Base-by-base conservation (phyloP, 2,797 vertebrate species). In the Gephyroberyx darwinii region DNA sequence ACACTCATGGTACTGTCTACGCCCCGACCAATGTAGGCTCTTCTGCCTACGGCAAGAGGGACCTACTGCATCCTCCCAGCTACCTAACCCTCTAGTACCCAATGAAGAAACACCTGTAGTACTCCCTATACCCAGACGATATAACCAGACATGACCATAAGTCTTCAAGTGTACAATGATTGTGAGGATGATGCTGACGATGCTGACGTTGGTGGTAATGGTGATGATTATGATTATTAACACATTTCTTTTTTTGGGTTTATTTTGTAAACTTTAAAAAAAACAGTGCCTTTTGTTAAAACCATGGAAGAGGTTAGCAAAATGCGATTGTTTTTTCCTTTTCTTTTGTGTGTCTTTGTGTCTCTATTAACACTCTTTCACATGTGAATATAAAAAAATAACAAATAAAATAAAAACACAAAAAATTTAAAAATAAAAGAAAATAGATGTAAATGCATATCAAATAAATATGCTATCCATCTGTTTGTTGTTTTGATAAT, bases 41-140 rank as follows among this genome's bases (percentile, higher is more conserved):
- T n/a, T 90, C 86, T 66, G 90, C 96, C 0, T 98, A 97, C 0
- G 96, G 96, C 37, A 98, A 96, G 83, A 95, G 96, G 82, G 93
- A 93, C 66, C 69, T 89, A 1, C 83, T 39, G 33, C 90, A 88
- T 65, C 80, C 88, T 2, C 68, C 74, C 30, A 76, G 47, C 59
- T 91, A 85, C 19, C 69, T 94, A 37, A 89, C 88, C 55, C 89
- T 95, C 61, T 96, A 96, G 88, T 81, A 62, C 20, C 45, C 1
- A 55, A 26, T 3, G 26, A 26, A 26, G 26, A 26, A 43, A 62
- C 56, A 60, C 48, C 65, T 51, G 26, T 70, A 37, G 55, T 33
- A 54, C 57, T 65, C 43, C 55, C 66, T 39, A 59, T 57, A 62
- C 69, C 66, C 70, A 10, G 53, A 74, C 81, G 61, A 85, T 59